Conservation (phyloP, 2,113 vertebrate species). For the Nymphicus hollandicus region DNA sequence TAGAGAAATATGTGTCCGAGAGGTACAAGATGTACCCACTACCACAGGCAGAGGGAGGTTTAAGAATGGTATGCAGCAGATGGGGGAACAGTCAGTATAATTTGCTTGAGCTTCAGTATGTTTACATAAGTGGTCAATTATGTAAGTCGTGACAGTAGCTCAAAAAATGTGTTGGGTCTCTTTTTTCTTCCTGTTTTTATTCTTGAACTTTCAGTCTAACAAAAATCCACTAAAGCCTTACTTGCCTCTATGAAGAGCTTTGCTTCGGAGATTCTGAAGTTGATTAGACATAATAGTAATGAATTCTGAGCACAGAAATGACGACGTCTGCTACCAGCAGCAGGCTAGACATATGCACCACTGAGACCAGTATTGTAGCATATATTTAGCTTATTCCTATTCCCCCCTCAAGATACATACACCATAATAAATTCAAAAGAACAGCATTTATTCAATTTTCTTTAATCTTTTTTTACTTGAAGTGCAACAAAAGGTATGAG, state of each 20-base stretch:
- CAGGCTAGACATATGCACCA: constrained; percentile 50
- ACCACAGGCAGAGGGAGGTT: background rate
- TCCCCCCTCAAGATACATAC: background rate
- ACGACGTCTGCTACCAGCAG: constrained; percentile 54
- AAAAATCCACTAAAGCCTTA: background rate
- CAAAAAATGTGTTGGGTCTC: background rate
- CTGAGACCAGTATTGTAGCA: constrained; percentile 33
- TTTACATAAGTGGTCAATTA: background rate
- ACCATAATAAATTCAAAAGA: background rate
- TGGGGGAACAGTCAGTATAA: accelerated
- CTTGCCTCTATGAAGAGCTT: background rate
- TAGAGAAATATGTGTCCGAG: background rate
- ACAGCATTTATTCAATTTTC: background rate
- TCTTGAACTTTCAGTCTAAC: background rate
- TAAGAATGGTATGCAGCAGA: background rate
- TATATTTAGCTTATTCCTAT: constrained; percentile 31
- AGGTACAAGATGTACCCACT: background rate
- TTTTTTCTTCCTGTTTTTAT: background rate
- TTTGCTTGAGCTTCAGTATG: background rate
- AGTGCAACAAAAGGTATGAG: background rate
- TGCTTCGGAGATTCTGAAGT: constrained; percentile 24
- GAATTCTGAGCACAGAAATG: constrained; percentile 31
- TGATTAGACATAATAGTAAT: constrained; percentile 6
- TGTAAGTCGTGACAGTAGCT: background rate
- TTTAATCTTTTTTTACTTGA: background rate